Evolutionary conservation across 2,113 vertebrate species (phyloP).

Genomic region (Myrmecobius fasciatus): DNA sequence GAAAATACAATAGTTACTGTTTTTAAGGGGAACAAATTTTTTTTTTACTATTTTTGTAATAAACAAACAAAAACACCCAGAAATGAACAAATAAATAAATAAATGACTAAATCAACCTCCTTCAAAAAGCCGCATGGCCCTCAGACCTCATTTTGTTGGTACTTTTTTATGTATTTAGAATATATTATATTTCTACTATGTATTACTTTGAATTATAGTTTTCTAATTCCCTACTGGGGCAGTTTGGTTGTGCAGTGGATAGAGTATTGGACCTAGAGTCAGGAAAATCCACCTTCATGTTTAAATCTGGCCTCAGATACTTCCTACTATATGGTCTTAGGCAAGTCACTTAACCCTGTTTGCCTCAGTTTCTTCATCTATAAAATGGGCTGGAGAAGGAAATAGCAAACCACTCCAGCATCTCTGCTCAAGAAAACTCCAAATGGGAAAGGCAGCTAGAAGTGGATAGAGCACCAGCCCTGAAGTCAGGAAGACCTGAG

Average conservation of each 20-base stretch:
- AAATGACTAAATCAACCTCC: neutral
- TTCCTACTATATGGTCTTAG: neutral
- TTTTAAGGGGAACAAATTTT: neutral
- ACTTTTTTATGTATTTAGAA: neutral
- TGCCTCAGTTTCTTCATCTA: neutral
- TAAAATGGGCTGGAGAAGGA: too few relatives aligned
- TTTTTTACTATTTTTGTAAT: neutral
- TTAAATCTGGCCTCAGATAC: neutral
- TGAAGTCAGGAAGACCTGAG: too few relatives aligned
- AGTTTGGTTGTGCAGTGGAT: neutral
- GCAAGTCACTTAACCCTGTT: neutral
- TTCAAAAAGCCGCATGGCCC: neutral
- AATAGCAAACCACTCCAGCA: too few relatives aligned
- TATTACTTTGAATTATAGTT: neutral
- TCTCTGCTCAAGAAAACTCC: too few relatives aligned
- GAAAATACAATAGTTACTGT: neutral
- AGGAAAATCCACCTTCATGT: neutral
- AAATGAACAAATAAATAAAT: neutral
- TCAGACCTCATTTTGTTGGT: neutral
- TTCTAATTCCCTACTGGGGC: neutral
- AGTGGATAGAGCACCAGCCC: too few relatives aligned
- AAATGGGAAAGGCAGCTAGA: too few relatives aligned
- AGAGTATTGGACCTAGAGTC: neutral
- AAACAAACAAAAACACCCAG: too few relatives aligned
- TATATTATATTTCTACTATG: neutral